Conservation (phyloP, 2,888 invertebrate genomes). For the Carabus problematicus region DNA sequence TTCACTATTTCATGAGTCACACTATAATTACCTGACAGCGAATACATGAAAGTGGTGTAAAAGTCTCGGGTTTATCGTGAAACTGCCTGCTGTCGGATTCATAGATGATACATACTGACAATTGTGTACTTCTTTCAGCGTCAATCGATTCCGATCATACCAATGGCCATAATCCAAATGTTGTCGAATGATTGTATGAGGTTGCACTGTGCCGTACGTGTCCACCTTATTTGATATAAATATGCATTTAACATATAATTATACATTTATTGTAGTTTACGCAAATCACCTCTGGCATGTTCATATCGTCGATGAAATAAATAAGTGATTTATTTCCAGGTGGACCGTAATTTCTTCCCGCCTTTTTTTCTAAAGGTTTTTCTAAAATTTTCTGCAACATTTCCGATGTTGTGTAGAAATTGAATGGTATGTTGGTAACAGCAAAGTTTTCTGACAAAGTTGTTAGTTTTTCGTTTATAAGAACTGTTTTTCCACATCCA, state of each 20-base stretch:
- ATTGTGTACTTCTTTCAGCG: conserved; percentile 93
- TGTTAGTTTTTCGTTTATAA: conserved; percentile 74
- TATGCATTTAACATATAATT: neutral
- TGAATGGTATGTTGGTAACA: conserved; percentile 91
- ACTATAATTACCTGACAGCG: conserved; percentile 68
- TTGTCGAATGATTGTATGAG: conserved; percentile 93
- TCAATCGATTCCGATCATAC: conserved; percentile 83
- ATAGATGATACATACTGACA: conserved; percentile 97
- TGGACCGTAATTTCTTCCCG: conserved; percentile 93
- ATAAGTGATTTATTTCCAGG: conserved; percentile 92
- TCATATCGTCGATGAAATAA: conserved; percentile 97
- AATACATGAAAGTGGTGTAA: conserved; percentile 91
- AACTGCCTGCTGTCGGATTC: conserved; percentile 98
- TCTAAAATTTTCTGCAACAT: conserved; percentile 93
- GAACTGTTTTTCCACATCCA: conserved; percentile 93
- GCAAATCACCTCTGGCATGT: conserved; percentile 89
- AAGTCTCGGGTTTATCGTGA: conserved; percentile 93
- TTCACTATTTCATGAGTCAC: no score
- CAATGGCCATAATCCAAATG: conserved; percentile 96
- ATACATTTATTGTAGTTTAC: neutral
- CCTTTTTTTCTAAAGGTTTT: conserved; percentile 95
- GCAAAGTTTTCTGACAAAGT: conserved; percentile 85
- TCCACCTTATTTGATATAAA: conserved; percentile 62
- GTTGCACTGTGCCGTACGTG: conserved; percentile 92
- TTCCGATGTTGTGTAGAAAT: conserved; percentile 94